A percentile compares a stretch with the other conserved stretches of the same genome.
phyloP scores from a whole-genome alignment of 64 coral and sea anemone species.

The Porites australiensis region DNA sequence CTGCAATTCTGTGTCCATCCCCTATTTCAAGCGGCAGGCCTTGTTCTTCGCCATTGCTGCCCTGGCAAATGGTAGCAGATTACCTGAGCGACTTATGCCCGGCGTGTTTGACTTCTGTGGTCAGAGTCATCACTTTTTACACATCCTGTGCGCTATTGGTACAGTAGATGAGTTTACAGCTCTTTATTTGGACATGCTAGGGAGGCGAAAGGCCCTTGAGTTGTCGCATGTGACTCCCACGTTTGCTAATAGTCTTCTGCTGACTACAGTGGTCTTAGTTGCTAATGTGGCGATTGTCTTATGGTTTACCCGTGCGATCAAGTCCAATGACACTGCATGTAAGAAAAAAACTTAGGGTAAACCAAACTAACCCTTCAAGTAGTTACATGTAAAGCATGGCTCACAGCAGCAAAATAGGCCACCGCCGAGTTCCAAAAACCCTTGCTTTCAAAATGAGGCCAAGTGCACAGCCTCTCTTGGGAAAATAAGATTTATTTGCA shows the following conservation, averaged over 20 bases:
- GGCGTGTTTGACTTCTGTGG: constrained; percentile 87
- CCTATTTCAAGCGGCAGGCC: constrained; percentile 72
- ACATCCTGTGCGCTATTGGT: constrained; percentile 85
- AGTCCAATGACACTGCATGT: not conserved
- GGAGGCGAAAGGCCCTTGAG: constrained; percentile 55
- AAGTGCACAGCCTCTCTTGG: too few species aligned
- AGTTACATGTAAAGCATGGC: too few species aligned
- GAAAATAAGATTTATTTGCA: too few species aligned
- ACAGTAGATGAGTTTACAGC: constrained; percentile 79
- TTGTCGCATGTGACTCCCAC: constrained; percentile 39
- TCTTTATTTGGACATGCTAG: constrained; percentile 77
- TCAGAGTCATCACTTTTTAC: constrained; percentile 94
- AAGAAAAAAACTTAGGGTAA: not conserved
- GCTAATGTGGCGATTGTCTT: constrained; percentile 77
- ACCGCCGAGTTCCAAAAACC: too few species aligned
- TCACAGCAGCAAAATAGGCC: too few species aligned
- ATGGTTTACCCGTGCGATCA: constrained; percentile 49
- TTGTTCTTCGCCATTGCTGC: constrained; percentile 85
- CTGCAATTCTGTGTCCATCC: constrained; percentile 69
- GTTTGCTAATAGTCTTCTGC: constrained; percentile 63
- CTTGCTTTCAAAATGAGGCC: too few species aligned
- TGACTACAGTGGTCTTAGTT: constrained; percentile 55
- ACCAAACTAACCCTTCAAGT: not conserved
- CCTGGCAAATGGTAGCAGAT: constrained; percentile 63
- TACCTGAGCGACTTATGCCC: constrained; percentile 74